These are phyloP conservation scores for Tigriopus japonicus DNA, from an alignment of 1,140 invertebrate species.

Conservation along the genomic window DNA sequence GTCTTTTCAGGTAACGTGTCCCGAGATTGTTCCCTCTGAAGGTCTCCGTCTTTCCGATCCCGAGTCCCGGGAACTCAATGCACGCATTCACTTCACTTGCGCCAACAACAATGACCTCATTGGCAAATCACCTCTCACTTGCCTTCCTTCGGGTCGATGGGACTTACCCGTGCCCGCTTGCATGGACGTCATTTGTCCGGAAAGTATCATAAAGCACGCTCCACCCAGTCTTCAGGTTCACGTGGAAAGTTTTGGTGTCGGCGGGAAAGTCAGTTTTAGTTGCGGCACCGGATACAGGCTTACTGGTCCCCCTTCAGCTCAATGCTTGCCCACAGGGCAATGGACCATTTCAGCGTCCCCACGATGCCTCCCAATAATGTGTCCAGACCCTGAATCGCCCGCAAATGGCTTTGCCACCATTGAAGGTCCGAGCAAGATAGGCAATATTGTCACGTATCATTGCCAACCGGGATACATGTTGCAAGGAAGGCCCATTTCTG, in stretches of 20 bases:
- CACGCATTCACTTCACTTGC: slow-evolving; percentile 50
- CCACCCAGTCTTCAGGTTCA: not conserved
- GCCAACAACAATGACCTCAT: slow-evolving; percentile 59
- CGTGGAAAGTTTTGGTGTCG: slow-evolving; percentile 29
- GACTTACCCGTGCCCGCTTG: slow-evolving; percentile 54
- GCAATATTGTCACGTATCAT: slow-evolving; percentile 61
- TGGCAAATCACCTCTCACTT: slow-evolving; percentile 45
- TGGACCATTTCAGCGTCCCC: slow-evolving; percentile 44
- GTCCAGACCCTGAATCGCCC: slow-evolving; percentile 43
- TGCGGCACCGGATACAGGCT: slow-evolving; percentile 57
- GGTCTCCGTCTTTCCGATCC: slow-evolving; percentile 44
- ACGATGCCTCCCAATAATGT: slow-evolving; percentile 34
- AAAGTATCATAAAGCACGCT: not conserved
- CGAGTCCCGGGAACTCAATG: slow-evolving; percentile 48
- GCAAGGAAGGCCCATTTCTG: slow-evolving; percentile 58
- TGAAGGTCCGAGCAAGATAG: slow-evolving; percentile 47
- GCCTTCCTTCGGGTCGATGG: slow-evolving; percentile 63
- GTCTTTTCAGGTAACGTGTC: slow-evolving; percentile 50
- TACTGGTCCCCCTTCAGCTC: slow-evolving; percentile 40
- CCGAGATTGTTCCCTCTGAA: slow-evolving; percentile 39
- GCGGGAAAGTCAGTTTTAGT: slow-evolving; percentile 51
- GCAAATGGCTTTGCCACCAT: slow-evolving; percentile 47
- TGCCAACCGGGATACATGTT: slow-evolving; percentile 72
- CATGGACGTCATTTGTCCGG: slow-evolving; percentile 12
- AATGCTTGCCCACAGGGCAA: slow-evolving; percentile 52